A percentile compares a stretch with the other conserved stretches of the same genome.
Evolutionary conservation across 2,797 vertebrate species (phyloP).

Genomic region (Sebastes goodei): DNA sequence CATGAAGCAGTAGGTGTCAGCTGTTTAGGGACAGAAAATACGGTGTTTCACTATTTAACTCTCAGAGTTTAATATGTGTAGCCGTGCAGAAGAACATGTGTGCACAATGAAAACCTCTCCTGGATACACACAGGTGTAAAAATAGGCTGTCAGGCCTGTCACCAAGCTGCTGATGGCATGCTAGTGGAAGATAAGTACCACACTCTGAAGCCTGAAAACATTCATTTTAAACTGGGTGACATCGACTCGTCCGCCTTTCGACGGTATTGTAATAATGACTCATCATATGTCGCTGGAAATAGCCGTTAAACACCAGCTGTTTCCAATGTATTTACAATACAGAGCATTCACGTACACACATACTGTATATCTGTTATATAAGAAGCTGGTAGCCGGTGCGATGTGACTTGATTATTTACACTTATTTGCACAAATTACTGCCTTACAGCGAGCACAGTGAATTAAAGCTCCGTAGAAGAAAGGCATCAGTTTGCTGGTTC

Average conservation of each 20-base stretch:
- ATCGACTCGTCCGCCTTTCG: neutral
- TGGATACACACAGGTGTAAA: slow-evolving; percentile 34
- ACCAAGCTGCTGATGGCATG: slow-evolving; percentile 35
- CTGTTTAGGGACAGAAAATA: neutral
- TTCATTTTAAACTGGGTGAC: slow-evolving; percentile 7
- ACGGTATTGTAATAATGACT: slow-evolving; percentile 41
- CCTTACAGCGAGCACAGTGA: neutral
- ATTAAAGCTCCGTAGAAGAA: neutral
- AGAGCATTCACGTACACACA: neutral
- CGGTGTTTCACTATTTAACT: neutral
- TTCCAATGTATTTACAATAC: slow-evolving; percentile 24
- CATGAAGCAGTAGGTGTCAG: neutral
- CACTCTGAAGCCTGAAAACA: slow-evolving; percentile 14
- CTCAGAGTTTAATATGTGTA: neutral
- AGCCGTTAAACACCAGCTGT: slow-evolving; percentile 9
- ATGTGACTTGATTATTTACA: slow-evolving; percentile 6
- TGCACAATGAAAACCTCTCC: slow-evolving; percentile 10
- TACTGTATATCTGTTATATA: slow-evolving; percentile 8
- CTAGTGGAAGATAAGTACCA: slow-evolving; percentile 13
- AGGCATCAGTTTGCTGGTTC: neutral
- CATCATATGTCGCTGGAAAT: slow-evolving; percentile 47
- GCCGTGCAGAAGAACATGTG: neutral
- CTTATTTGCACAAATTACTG: neutral
- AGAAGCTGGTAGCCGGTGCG: slow-evolving; percentile 5
- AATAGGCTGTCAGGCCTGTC: slow-evolving; percentile 40